Evolutionary conservation across 2,797 vertebrate species (phyloP), one percentile per base, ranked within the genome.

Genomic region (Ptychadena robeensis): DNA sequence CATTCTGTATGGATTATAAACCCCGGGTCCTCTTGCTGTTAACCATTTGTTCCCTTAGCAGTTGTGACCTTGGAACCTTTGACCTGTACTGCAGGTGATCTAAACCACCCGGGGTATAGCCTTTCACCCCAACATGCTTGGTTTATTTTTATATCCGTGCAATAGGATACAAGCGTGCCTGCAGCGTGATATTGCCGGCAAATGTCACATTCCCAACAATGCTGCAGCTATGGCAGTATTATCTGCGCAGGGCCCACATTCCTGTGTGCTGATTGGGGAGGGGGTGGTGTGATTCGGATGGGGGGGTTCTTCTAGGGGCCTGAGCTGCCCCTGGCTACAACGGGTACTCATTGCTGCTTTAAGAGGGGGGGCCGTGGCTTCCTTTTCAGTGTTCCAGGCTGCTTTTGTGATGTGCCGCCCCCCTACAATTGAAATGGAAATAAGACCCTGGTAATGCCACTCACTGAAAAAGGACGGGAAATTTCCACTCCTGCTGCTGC

Each of bases 401-500:
- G 80, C 85, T 76, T 76, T 87, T 84, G 89, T 86, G 89, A n/a
- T 44, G 82, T 86, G 86, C 70, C 63, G 71, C 82, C 79, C 81
- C 80, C 81, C 75, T 79, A 88, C 87, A 83, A 89, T 91, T 92
- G 87, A 87, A 85, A 91, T 90, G 88, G 90, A 92, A 94, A 92
- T 93, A 66, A 89, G 89, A 85, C 88, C 86, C 87, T 83, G 68
- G n/a, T 53, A 82, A 78, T 83, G 86, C 85, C 32, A 79, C 89
- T 87, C 87, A 75, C 80, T 80, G 88, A 86, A 87, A 81, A 87
- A 86, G 88, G 88, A 92, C 88, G 92, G 93, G 94, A 95, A 95
- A 95, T 94, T 95, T 95, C 94, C 94, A 93, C 89, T 93, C 70
- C 77, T 82, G 82, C 88, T 82, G 82, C 81, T 83, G 86, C 87